Conservation (phyloP, 2,888 invertebrate genomes). For the Amphimallon solstitiale region DNA sequence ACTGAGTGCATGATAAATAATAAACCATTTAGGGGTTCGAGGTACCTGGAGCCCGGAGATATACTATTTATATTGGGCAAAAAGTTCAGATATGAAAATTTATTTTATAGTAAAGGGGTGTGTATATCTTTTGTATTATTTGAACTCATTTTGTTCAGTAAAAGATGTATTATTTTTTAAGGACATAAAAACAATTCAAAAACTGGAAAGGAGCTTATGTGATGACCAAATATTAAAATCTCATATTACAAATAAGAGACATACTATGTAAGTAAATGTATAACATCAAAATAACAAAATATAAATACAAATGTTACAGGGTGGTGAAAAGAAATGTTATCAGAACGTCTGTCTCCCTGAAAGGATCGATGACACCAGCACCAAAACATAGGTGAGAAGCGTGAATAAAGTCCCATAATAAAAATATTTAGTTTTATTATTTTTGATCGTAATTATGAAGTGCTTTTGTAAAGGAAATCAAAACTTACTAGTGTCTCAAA, state of each 20-base stretch:
- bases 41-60: constrained; percentile 64
- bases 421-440: too few species aligned
- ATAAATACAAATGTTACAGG: background rate
- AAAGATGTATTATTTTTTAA: constrained; percentile 1
- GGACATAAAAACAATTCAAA: constrained; percentile 7
- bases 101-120: constrained; percentile 22
- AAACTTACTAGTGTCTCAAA: too few species aligned
- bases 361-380: constrained; percentile 8
- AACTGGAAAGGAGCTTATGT: constrained; percentile 7
- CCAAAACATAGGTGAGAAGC: background rate
- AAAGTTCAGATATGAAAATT: constrained; percentile 47
- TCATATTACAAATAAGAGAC: background rate
- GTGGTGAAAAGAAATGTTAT: background rate
- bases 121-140: background rate
- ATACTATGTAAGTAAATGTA: constrained; percentile 7
- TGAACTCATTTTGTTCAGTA: background rate
- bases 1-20: constrained; percentile 63
- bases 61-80: constrained; percentile 53
- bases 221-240: background rate
- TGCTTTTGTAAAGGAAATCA: too few species aligned
- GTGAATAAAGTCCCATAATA: too few species aligned
- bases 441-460: too few species aligned
- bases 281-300: background rate
- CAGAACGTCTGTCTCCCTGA: background rate
- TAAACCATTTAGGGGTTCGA: constrained; percentile 51